These are phyloP conservation scores for Acholoe squamosa DNA, from an alignment of 2,888 invertebrate species.

Conservation along the genomic window DNA sequence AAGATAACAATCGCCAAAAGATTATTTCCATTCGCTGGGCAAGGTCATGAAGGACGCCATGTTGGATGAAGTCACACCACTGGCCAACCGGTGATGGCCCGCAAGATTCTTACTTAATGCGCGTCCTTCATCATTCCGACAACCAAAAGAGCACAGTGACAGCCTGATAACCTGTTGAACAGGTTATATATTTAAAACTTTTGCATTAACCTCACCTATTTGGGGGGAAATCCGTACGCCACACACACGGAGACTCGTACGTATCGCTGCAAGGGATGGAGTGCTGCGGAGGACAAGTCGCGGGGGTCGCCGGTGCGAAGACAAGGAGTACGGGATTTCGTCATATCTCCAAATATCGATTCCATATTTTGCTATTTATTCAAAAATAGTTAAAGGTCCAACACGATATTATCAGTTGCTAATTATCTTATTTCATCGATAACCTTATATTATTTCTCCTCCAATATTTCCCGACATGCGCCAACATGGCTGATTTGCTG, in stretches of 20 bases:
- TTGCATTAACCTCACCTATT: neutral
- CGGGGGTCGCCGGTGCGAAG: slow-evolving; percentile 54
- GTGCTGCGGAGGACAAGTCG: slow-evolving; percentile 56
- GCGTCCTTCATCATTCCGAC: too few species aligned
- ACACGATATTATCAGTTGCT: too few species aligned
- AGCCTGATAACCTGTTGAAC: too few species aligned
- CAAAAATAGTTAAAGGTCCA: too few species aligned
- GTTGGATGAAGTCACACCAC: slow-evolving; percentile 56
- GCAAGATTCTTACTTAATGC: neutral
- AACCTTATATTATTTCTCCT: too few species aligned
- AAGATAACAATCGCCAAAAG: neutral
- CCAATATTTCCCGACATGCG: too few species aligned
- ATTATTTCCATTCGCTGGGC: neutral
- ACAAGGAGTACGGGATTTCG: slow-evolving; percentile 55
- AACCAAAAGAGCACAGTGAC: too few species aligned
- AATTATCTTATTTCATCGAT: too few species aligned
- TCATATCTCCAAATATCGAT: neutral
- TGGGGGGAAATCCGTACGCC: slow-evolving; percentile 36
- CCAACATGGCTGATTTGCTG: too few species aligned
- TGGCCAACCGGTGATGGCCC: neutral
- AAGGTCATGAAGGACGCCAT: slow-evolving; percentile 67
- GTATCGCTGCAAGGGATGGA: slow-evolving; percentile 42
- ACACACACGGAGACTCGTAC: slow-evolving; percentile 25
- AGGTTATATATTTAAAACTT: neutral
- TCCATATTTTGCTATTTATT: neutral